phyloP scores from a whole-genome alignment of 2,113 vertebrate species.

The Corythornis vintsioides region DNA sequence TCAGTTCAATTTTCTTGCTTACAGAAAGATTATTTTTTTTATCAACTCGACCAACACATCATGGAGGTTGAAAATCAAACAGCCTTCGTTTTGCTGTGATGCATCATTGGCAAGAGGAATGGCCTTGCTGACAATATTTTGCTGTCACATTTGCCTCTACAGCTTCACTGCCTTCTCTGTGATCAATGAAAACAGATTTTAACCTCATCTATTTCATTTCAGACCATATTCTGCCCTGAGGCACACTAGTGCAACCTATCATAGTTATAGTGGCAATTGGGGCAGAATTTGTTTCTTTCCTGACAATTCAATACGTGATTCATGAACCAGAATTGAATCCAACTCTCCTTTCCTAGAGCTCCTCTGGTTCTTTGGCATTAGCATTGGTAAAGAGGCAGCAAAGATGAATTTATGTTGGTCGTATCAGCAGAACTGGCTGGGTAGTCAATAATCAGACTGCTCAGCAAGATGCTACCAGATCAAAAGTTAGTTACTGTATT shows the following conservation, averaged over 20 bases:
- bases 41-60: background rate
- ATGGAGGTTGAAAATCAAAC: constrained; percentile 40
- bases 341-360: constrained; percentile 37
- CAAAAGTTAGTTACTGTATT: constrained; percentile 31
- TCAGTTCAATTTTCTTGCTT: constrained; percentile 19
- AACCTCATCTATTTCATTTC: constrained; percentile 68
- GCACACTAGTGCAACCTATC: constrained; percentile 49
- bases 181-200: constrained; percentile 71
- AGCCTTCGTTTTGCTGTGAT: constrained; percentile 38
- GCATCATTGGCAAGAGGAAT: constrained; percentile 39
- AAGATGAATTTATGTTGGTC: constrained; percentile 50
- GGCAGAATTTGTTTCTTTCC: constrained; percentile 69
- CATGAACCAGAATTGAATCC: constrained; percentile 58
- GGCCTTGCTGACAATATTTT: constrained; percentile 57
- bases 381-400: constrained; percentile 30
- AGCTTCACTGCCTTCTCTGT: constrained; percentile 58
- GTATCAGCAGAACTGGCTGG: constrained; percentile 28
- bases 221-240: constrained; percentile 50
- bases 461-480: constrained; percentile 26
- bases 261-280: constrained; percentile 65
- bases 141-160: constrained; percentile 61
- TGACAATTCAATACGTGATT: constrained; percentile 68
- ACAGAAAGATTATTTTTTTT: constrained; percentile 10
- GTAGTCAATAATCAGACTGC: constrained; percentile 41
- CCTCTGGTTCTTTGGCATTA: constrained; percentile 23